Base-by-base conservation (phyloP, 2,888 invertebrate genomes). In the Melitaea athalia region DNA sequence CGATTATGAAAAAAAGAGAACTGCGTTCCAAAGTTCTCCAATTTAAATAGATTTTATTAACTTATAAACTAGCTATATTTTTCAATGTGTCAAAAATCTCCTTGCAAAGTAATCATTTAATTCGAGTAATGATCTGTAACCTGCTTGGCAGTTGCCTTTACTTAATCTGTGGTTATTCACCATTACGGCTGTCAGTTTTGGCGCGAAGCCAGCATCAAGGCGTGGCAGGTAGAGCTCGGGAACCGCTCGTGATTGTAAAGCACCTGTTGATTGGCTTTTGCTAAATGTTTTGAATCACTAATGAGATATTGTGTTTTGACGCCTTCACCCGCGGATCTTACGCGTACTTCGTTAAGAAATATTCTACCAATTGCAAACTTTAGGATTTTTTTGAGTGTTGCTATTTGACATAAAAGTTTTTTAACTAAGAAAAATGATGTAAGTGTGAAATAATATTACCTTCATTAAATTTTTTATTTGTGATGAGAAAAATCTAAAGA, bases 211-310 rank as follows among this genome's bases (percentile, higher is more conserved):
- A 86, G 75, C 74, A 64, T 69, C 65, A 70, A 68, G 55, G 55
- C 63, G 69, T 79, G 79, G 78, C 78, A 77, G 77, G 73, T 75
- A 75, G 72, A 73, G 77, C 78, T 78, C 75, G 73, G 72, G 77
- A 77, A 71, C 64, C 64, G 71, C 74, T 75, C 69, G 67, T 71
- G 33, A 67, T 64, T 62, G 61, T 71, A 66, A 75, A 70, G 63
- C 78, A 86, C 86, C 83, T 87, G 87, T 86, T 85, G 86, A 80
- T 74, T 74, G 59, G 65, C 49, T 63, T 74, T 47, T 53, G 62
- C 62, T 69, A 69, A 72, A 74, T 71, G 70, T 69, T 73, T 69
- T 75, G 77, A 75, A 74, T 77, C 69, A 66, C 77, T 79, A 79
- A 80, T 78, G 76, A 79, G 77, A 65, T 72, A 33, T 38, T 38